A percentile compares a stretch with the other conserved stretches of the same genome.
phyloP scores from a whole-genome alignment of 2,888 invertebrate genomes.

The Zygaena filipendulae region DNA sequence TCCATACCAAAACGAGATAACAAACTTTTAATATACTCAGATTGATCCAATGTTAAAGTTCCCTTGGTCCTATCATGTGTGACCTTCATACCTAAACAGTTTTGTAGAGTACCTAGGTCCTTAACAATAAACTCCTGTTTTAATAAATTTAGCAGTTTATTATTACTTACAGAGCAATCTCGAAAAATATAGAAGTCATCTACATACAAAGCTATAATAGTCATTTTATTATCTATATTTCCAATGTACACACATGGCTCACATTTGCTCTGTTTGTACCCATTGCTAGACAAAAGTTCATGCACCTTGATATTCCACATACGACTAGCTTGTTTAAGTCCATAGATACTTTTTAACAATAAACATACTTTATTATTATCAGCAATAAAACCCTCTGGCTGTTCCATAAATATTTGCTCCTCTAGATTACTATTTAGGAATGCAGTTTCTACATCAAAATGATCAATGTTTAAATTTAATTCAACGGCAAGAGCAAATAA shows the following conservation, averaged over 20 bases:
- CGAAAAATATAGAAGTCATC: not conserved
- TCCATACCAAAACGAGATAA: no score
- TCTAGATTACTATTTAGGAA: conserved; percentile 8
- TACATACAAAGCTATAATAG: not conserved
- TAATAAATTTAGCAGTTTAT: no score
- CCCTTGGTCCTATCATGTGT: no score
- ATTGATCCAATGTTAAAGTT: no score
- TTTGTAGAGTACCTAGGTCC: no score
- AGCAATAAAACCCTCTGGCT: conserved; percentile 3
- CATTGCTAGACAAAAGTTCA: not conserved
- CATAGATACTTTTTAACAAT: conserved; percentile 1
- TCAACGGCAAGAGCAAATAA: conserved; percentile 16
- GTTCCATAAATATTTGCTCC: conserved; percentile 4
- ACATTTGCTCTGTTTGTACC: not conserved
- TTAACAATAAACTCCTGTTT: no score
- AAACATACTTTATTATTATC: conserved; percentile 7
- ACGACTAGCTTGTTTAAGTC: conserved; percentile 1
- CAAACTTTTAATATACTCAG: no score
- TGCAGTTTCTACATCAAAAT: conserved; percentile 17
- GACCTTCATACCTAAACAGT: no score
- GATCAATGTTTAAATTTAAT: conserved; percentile 14
- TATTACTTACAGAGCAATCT: not conserved
- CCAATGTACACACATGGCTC: conserved; percentile 1
- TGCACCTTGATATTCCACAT: conserved; percentile 1
- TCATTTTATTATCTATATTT: not conserved